These are phyloP conservation scores for Diphyllodes magnificus DNA, from an alignment of 2,113 vertebrate genomes.

Conservation along the genomic window DNA sequence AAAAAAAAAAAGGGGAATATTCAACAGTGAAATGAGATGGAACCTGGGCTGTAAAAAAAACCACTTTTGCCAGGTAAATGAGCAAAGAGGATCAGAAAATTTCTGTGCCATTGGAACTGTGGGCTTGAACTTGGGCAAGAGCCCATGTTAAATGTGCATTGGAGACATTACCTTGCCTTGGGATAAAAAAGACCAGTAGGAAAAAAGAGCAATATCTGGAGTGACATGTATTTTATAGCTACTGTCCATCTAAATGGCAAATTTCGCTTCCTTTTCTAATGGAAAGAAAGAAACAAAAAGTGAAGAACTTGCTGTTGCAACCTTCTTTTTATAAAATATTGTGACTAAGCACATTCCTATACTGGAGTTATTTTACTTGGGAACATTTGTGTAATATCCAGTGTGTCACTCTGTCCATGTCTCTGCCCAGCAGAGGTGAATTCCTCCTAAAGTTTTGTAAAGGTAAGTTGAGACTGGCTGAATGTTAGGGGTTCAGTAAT, in stretches of 20 bases:
- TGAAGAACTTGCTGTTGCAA: neutral
- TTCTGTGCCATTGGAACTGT: neutral
- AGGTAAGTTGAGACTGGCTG: fast-evolving
- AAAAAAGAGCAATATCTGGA: neutral
- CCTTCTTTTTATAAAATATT: neutral
- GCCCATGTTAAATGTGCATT: neutral
- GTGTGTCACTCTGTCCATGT: fast-evolving
- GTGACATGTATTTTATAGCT: neutral
- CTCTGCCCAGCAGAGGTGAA: neutral
- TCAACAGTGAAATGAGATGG: neutral
- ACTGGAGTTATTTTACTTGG: neutral
- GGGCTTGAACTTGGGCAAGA: neutral
- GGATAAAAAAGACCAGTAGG: neutral
- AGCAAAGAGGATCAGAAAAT: neutral
- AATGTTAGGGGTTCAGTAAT: too few relatives aligned
- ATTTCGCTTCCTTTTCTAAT: neutral
- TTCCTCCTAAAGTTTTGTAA: neutral
- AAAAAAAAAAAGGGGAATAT: neutral
- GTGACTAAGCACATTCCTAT: neutral
- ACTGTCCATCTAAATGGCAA: neutral
- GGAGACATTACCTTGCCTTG: neutral
- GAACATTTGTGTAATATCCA: neutral
- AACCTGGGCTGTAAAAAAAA: neutral
- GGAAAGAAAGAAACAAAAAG: neutral
- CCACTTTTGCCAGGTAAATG: neutral